Evolutionary conservation across 2,113 vertebrate species (phyloP).

Genomic region (Lepisosteus oculatus): DNA sequence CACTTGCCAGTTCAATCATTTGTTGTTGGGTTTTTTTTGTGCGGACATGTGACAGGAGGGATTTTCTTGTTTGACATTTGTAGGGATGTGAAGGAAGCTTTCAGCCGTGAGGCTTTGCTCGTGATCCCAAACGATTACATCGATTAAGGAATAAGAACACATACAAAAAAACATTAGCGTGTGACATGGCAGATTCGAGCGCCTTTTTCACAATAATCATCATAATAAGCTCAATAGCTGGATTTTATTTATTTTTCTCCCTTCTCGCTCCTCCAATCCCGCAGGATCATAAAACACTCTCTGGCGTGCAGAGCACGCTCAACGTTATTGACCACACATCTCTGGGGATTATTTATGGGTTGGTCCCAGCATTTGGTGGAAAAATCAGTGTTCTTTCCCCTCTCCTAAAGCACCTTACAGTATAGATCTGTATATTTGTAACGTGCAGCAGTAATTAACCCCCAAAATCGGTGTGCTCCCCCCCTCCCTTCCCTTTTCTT

Average conservation of each 20-base stretch:
- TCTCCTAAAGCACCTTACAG: background rate
- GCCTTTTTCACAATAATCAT: background rate
- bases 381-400: no score
- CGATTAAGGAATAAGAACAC: background rate
- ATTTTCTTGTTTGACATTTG: no score
- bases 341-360: constrained; percentile 62
- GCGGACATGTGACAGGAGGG: no score
- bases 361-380: background rate
- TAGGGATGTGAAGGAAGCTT: no score
- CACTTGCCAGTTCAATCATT: no score
- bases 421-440: constrained; percentile 53
- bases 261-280: constrained; percentile 48
- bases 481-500: constrained; percentile 35
- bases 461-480: constrained; percentile 54
- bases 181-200: background rate
- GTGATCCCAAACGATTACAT: no score
- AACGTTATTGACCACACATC: constrained; percentile 67
- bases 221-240: constrained; percentile 54
- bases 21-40: no score
- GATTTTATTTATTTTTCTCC: constrained; percentile 75
- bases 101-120: no score
- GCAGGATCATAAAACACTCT: constrained; percentile 68
- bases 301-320: constrained; percentile 67
- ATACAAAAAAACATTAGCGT: background rate
- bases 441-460: constrained; percentile 61